Conservation (phyloP, 2,888 invertebrate species). For the Hydroisotoma schaefferi region DNA sequence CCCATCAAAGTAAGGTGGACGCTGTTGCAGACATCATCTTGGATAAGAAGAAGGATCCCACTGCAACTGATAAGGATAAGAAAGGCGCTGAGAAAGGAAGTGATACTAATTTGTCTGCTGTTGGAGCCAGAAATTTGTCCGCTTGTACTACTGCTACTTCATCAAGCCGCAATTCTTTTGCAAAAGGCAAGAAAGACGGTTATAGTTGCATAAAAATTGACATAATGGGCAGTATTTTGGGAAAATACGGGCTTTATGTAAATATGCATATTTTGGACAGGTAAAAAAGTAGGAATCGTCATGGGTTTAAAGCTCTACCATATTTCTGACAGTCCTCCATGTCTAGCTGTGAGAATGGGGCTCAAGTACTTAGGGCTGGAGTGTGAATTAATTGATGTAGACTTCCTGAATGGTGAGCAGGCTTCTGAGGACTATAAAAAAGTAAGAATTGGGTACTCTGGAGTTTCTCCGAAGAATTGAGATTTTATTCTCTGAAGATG, state of each 20-base stretch:
- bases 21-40: constrained; percentile 28
- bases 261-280: neutral
- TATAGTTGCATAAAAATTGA: too few species aligned
- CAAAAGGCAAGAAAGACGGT: too few species aligned
- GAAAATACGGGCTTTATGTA: neutral
- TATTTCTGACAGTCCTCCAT: constrained; percentile 74
- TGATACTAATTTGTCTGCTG: constrained; percentile 13
- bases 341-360: constrained; percentile 67
- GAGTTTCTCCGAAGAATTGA: too few species aligned
- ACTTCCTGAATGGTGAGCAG: constrained; percentile 69
- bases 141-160: constrained; percentile 28
- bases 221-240: too few species aligned
- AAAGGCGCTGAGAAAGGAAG: neutral
- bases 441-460: too few species aligned
- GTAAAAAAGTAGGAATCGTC: constrained; percentile 38
- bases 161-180: neutral
- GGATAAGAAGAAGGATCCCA: constrained; percentile 16
- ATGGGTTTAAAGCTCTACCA: constrained; percentile 64
- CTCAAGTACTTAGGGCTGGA: constrained; percentile 64
- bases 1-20: constrained; percentile 39
- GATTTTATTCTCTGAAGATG: too few species aligned
- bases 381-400: constrained; percentile 64
- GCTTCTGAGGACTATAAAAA: constrained; percentile 46
- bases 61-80: neutral
- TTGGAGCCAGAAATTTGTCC: constrained; percentile 23